Percentiles rank a stretch among this genome's conserved stretches.
phyloP scores from a whole-genome alignment of 2,888 invertebrate genomes.

The Zonitis immaculata region DNA sequence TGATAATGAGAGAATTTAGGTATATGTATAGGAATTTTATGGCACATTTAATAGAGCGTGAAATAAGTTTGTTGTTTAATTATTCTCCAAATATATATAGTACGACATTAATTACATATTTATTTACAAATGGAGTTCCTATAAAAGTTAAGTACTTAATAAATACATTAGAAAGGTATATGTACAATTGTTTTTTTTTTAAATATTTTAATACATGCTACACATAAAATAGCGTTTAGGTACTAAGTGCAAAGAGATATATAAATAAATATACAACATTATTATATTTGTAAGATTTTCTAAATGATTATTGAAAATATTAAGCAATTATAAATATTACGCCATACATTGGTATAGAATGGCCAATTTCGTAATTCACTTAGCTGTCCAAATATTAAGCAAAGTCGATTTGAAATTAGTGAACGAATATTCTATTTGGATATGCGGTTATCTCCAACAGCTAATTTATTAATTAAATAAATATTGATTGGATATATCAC shows the following conservation, averaged over 20 bases:
- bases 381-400: not conserved
- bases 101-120: constrained; percentile 19
- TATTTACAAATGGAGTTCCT: constrained; percentile 26
- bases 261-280: constrained; percentile 29
- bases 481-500: not conserved
- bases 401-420: no score
- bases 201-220: constrained; percentile 30
- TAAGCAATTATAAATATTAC: constrained; percentile 12
- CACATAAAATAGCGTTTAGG: constrained; percentile 23
- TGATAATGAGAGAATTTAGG: not conserved
- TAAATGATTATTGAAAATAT: constrained; percentile 17
- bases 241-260: constrained; percentile 29
- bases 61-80: constrained; percentile 13
- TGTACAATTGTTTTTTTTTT: constrained; percentile 35
- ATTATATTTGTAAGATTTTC: not conserved
- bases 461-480: not conserved
- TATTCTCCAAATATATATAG: not conserved
- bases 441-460: not conserved
- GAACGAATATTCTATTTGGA: no score
- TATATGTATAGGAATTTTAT: constrained; percentile 14
- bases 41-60: constrained; percentile 22
- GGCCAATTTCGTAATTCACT: not conserved
- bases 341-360: not conserved
- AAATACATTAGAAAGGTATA: constrained; percentile 39
- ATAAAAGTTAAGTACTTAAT: constrained; percentile 25